phyloP scores from a whole-genome alignment of 2,113 vertebrate genomes.

The Phylloscopus whistleri region DNA sequence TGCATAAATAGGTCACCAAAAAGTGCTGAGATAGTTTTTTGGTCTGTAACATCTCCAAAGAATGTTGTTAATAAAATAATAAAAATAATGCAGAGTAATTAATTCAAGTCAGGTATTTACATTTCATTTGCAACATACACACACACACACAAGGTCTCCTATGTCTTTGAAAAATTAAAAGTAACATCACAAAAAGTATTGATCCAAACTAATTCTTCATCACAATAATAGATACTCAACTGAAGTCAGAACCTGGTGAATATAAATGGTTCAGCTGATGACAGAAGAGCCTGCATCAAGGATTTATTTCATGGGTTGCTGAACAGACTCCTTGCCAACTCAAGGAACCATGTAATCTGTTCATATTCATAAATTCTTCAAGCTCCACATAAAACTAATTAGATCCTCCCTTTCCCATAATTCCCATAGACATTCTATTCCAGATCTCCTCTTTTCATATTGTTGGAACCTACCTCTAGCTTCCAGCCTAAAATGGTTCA shows the following conservation, averaged over 20 bases:
- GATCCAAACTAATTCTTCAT: background rate
- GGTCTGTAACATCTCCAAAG: background rate
- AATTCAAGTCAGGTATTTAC: background rate
- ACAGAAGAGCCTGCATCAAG: background rate
- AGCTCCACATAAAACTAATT: background rate
- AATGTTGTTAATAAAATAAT: background rate
- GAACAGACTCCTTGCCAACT: background rate
- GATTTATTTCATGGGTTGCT: background rate
- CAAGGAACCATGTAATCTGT: background rate
- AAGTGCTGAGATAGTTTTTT: background rate
- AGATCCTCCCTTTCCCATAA: background rate
- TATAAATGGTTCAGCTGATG: background rate
- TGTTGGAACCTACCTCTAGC: background rate
- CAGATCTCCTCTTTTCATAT: background rate
- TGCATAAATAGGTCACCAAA: background rate
- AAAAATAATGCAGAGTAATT: background rate
- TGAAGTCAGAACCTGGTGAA: background rate
- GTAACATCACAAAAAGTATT: background rate
- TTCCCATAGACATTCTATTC: background rate
- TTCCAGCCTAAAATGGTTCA: background rate
- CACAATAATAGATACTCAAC: background rate
- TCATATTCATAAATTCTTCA: conserved; percentile 7
- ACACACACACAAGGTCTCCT: background rate
- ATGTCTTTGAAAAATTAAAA: background rate
- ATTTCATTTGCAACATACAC: background rate